phyloP scores from a whole-genome alignment of 2,797 vertebrate species.

The Champsocephalus gunnari region DNA sequence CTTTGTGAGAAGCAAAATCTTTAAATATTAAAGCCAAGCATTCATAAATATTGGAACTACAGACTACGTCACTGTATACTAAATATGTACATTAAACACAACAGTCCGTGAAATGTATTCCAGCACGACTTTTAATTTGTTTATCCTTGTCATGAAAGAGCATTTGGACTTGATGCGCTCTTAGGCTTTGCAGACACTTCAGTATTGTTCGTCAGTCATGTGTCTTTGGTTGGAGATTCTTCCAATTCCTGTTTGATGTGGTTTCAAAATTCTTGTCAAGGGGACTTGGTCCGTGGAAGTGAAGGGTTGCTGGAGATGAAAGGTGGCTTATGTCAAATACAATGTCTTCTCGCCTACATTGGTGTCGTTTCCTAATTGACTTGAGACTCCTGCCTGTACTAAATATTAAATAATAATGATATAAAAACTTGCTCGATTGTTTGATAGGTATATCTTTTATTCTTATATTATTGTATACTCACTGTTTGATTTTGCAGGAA shows the following conservation, averaged over 20 bases:
- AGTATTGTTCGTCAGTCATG: slow-evolving; percentile 75
- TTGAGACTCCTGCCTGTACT: no score
- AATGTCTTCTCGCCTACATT: slow-evolving; percentile 36
- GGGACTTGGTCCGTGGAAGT: slow-evolving; percentile 58
- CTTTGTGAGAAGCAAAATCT: slow-evolving; percentile 25
- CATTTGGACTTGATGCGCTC: slow-evolving; percentile 69
- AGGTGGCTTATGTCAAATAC: slow-evolving; percentile 55
- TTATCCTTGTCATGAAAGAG: slow-evolving; percentile 39
- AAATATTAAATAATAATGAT: no score
- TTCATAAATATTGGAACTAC: slow-evolving; percentile 14
- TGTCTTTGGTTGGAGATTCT: slow-evolving; percentile 75
- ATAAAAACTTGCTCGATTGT: no score
- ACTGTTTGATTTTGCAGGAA: no score
- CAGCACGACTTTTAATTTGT: slow-evolving; percentile 30
- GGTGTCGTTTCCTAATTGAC: no score
- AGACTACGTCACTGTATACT: slow-evolving; percentile 16
- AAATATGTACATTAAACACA: slow-evolving; percentile 14
- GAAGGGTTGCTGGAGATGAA: slow-evolving; percentile 70
- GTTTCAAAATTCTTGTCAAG: slow-evolving; percentile 66
- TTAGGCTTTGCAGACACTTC: slow-evolving; percentile 56
- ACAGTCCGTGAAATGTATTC: slow-evolving; percentile 3
- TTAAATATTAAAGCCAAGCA: slow-evolving; percentile 27
- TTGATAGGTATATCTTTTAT: no score
- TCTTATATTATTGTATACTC: no score
- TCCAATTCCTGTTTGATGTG: slow-evolving; percentile 74